A percentile compares a stretch with the other conserved stretches of the same genome.
These are phyloP conservation scores for Limnephilus rhombicus DNA, from an alignment of 2,888 invertebrate genomes.

Conservation along the genomic window DNA sequence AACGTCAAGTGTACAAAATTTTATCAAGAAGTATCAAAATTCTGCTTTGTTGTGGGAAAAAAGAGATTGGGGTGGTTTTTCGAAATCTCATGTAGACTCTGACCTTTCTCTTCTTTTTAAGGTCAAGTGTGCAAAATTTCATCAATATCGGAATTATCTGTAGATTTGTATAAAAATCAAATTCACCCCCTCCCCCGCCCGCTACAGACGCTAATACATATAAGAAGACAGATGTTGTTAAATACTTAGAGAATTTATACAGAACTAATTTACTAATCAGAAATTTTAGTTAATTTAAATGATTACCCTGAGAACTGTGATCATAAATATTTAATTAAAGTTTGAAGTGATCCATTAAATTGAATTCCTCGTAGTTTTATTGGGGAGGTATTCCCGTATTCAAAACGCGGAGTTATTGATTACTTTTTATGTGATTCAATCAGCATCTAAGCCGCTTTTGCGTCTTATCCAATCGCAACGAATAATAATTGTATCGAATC, in stretches of 20 bases:
- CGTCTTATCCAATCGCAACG: neutral
- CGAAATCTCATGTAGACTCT: no score
- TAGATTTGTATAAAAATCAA: no score
- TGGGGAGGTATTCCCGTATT: neutral
- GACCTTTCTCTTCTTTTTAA: no score
- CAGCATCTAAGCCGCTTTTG: neutral
- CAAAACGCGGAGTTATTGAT: neutral
- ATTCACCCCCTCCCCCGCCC: no score
- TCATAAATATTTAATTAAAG: neutral
- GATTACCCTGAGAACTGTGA: neutral
- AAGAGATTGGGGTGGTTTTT: no score
- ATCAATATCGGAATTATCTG: no score
- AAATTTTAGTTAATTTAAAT: neutral
- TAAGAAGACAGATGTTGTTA: no score
- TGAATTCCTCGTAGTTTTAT: neutral
- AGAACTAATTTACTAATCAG: neutral
- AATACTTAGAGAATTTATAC: neutral
- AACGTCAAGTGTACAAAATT: no score
- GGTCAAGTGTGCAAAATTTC: no score
- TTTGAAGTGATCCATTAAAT: neutral
- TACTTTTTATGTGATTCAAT: neutral
- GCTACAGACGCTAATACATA: no score
- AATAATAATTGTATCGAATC: conserved; percentile 3
- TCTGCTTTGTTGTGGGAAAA: no score
- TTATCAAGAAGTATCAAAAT: no score